Conservation (phyloP, 2,113 vertebrate species). For the Cephalopterus ornatus region DNA sequence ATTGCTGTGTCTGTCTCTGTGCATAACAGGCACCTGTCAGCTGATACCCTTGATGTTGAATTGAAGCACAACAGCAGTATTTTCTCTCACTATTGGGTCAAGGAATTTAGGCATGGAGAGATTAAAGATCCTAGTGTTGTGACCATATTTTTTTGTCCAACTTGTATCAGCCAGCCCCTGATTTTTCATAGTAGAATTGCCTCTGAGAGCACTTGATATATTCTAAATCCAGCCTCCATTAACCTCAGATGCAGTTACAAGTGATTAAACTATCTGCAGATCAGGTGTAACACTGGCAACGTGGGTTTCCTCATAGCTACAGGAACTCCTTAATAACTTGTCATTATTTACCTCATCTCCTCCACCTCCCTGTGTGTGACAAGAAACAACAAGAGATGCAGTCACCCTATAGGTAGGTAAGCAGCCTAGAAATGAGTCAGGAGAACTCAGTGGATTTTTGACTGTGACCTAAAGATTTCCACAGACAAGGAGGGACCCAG, state of each 20-base stretch:
- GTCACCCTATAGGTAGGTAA: not conserved
- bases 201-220: not conserved
- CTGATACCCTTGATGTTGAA: not conserved
- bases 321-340: not conserved
- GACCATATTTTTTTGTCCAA: not conserved
- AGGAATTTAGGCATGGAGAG: not conserved
- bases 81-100: not conserved
- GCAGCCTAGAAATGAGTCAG: not conserved
- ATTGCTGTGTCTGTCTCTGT: not conserved
- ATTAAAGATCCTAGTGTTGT: not conserved
- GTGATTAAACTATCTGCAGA: not conserved
- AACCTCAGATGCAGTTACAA: not conserved
- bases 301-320: not conserved
- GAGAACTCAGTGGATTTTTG: not conserved
- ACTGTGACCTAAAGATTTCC: not conserved
- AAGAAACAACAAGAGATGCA: not conserved
- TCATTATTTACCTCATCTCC: not conserved
- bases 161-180: not conserved
- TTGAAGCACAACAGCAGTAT: not conserved
- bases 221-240: not conserved
- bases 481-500: fast-evolving
- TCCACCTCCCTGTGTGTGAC: not conserved
- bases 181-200: not conserved
- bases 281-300: not conserved
- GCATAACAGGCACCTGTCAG: not conserved